phyloP scores from a whole-genome alignment of 2,888 invertebrate species.

The Ectemnius lituratus region DNA sequence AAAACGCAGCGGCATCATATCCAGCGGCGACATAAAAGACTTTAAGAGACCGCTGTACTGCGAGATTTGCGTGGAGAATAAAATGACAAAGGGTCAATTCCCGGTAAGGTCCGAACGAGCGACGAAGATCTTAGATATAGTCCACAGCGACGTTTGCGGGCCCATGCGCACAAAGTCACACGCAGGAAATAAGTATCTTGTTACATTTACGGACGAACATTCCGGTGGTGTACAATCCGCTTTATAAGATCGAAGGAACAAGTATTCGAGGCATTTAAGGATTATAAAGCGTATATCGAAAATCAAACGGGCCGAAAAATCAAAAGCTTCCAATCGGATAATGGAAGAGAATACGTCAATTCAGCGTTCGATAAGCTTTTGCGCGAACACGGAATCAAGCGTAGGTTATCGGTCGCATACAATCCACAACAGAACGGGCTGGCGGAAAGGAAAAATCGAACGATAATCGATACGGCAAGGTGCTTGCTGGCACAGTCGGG shows the following conservation, averaged over 20 bases:
- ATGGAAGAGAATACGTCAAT: slow-evolving; percentile 40
- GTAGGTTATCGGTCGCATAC: slow-evolving; percentile 54
- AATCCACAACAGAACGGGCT: slow-evolving; percentile 64
- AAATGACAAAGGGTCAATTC: slow-evolving; percentile 36
- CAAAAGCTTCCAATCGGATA: slow-evolving; percentile 36
- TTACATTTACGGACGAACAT: slow-evolving; percentile 59
- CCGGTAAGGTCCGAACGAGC: slow-evolving; percentile 16
- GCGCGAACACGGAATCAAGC: slow-evolving; percentile 48
- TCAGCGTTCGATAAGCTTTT: slow-evolving; percentile 49
- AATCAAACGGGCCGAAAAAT: slow-evolving; percentile 51
- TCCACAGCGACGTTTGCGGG: slow-evolving; percentile 46
- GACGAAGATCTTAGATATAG: slow-evolving; percentile 27
- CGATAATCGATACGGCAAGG: slow-evolving; percentile 59
- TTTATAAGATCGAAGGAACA: slow-evolving; percentile 52
- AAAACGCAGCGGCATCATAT: slow-evolving; percentile 22
- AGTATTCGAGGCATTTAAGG: slow-evolving; percentile 46
- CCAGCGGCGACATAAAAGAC: slow-evolving; percentile 24
- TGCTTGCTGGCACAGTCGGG: slow-evolving; percentile 55
- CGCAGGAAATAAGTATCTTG: slow-evolving; percentile 50
- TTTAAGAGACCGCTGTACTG: slow-evolving; percentile 12
- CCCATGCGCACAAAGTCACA: slow-evolving; percentile 52
- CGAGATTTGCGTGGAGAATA: slow-evolving; percentile 34
- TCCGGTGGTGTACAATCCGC: slow-evolving; percentile 49
- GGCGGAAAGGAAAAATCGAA: slow-evolving; percentile 64
- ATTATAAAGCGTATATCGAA: slow-evolving; percentile 47